Base-by-base conservation (phyloP, 2,888 invertebrate species). In the Phragmatobia fuliginosa region DNA sequence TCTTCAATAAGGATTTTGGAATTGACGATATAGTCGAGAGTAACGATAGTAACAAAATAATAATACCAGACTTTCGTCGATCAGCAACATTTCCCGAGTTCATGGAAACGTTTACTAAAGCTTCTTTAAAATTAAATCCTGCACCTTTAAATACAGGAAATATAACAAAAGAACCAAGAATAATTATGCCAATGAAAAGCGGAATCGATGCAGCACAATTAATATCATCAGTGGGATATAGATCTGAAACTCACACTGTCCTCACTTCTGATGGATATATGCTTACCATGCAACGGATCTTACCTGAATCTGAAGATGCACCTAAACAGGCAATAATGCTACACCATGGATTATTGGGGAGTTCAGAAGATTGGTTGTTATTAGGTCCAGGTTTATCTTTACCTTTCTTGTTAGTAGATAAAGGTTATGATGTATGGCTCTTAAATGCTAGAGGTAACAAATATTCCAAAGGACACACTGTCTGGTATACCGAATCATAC, bases 341-440 rank as follows among this genome's bases (percentile, higher is more conserved):
- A 10, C 85, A 86, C 56, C 90, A 90, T 62, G 91, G 90, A 1
- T 45, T 91, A 28, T 74, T 88, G 68, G 89, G 88, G 3, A 87
- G 87, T 71, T 84, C 90, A n/a, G 85, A 85, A 45, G 89, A 91
- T 70, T 90, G 90, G 90, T 66, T 90, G 28, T 69, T 89, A 18
- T 81, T 88, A 33, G 88, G 88, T 4, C 75, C 83, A 28, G 77
- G 83, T n/a, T 79, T 74, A 68, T 78, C 87, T 16, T 71, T 91
- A 8, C 87, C 90, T 0, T 90, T 87, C 73, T 70, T 88, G 45
- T 65, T 97, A 91, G 88, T 94, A 90, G 89, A 96, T 66, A 87
- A 88, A 8, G 94, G 94, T 14, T 95, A 91, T 74, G 95, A 96
- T 74, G 95, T 96, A 0, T 97, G 92, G 97, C 94, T 90, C 90